Conservation (phyloP, 2,797 vertebrate species). For the Lateolabrax maculatus region DNA sequence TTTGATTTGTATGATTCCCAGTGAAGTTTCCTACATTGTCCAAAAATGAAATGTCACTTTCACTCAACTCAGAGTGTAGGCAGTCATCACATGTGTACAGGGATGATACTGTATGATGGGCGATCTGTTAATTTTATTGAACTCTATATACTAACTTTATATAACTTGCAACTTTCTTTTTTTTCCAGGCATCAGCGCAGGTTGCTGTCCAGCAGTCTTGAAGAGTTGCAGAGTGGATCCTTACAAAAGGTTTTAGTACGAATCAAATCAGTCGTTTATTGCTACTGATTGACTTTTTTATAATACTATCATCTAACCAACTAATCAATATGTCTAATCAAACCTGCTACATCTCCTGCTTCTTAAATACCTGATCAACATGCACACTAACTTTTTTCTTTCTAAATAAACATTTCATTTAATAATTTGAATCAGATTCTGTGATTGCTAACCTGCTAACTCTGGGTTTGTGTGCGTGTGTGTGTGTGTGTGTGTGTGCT, state of each 20-base stretch:
- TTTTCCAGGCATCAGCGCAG: conserved; percentile 84
- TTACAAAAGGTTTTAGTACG: conserved; percentile 88
- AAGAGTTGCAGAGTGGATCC: conserved; percentile 92
- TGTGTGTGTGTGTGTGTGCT: conserved; percentile 25
- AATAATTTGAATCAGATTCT: conserved; percentile 28
- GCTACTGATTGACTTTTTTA: background rate
- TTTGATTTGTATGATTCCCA: background rate
- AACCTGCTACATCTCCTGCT: background rate
- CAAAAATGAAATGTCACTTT: background rate
- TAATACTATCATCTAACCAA: background rate
- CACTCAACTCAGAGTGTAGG: background rate
- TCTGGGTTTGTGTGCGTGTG: conserved; percentile 41
- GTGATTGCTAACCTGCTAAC: conserved; percentile 62
- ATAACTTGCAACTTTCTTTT: background rate
- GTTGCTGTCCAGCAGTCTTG: conserved; percentile 93
- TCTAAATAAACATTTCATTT: conserved; percentile 8
- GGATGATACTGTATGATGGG: background rate
- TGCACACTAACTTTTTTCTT: conserved; percentile 13
- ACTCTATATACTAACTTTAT: too few relatives aligned
- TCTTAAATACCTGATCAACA: background rate
- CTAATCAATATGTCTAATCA: background rate
- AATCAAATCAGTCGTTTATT: background rate
- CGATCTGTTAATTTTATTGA: background rate
- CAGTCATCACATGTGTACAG: background rate
- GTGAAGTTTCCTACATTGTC: background rate